These are phyloP conservation scores for Ophion ventricosus DNA, from an alignment of 2,888 invertebrate species.

Conservation along the genomic window DNA sequence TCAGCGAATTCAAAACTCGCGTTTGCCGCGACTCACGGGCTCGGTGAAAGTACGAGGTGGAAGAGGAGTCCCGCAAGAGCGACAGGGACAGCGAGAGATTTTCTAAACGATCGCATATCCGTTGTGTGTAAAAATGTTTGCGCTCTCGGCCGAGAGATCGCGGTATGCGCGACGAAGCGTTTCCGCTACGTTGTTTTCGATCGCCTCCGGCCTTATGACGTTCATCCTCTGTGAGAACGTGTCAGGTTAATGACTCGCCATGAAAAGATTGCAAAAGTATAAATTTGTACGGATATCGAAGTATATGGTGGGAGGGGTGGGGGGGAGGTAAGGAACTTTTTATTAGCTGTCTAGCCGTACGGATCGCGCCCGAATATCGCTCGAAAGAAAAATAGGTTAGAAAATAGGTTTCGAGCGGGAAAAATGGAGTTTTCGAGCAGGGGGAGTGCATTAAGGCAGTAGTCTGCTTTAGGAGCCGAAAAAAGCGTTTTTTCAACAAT, in stretches of 20 bases:
- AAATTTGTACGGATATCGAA: too few species aligned
- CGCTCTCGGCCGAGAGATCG: slow-evolving; percentile 35
- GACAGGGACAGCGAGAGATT: slow-evolving; percentile 69
- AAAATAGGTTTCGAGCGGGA: too few species aligned
- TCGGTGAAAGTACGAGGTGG: slow-evolving; percentile 77
- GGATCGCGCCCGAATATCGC: too few species aligned
- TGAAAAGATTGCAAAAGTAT: slow-evolving; percentile 29
- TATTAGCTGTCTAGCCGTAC: not conserved
- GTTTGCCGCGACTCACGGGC: slow-evolving; percentile 33
- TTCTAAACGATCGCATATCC: slow-evolving; percentile 80
- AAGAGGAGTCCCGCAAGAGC: not conserved
- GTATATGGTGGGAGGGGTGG: not conserved
- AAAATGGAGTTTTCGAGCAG: too few species aligned
- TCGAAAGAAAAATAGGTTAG: too few species aligned
- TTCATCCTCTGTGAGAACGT: not conserved
- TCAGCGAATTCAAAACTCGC: slow-evolving; percentile 31
- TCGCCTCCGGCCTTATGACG: slow-evolving; percentile 65
- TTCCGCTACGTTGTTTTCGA: slow-evolving; percentile 59
- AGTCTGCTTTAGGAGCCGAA: too few species aligned
- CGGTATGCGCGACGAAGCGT: slow-evolving; percentile 46
- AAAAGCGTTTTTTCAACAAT: too few species aligned
- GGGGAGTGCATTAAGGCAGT: too few species aligned
- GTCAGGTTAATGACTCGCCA: slow-evolving; percentile 54
- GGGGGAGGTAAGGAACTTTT: too few species aligned
- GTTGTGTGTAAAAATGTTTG: slow-evolving; percentile 44